Evolutionary conservation across 2,797 vertebrate genomes (phyloP), one percentile per base, ranked within the genome.

Genomic region (Channallabes apus): DNA sequence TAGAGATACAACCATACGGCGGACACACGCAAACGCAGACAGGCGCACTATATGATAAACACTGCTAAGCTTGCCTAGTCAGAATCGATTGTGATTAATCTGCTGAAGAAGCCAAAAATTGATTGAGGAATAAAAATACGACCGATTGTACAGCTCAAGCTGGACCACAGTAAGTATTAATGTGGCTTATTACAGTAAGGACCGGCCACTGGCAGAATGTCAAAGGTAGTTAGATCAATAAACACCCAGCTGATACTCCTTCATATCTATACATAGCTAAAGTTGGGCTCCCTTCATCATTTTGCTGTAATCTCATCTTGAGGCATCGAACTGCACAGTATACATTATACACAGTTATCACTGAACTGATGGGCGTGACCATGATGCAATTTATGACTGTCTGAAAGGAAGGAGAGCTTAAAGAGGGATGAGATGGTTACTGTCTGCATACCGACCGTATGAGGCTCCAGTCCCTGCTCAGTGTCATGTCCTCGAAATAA

Each of bases 321-420:
- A 68, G 6, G 32, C 3, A 22, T 29, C 32, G 75, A 58, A 22
- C 75, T 77, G 54, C 27, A 56, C 41, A 51, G 24, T 17, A 58
- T 61, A 56, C 76, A 62, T 73, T 22, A 82, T n/a, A n/a, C n/a
- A n/a, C n/a, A n/a, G 22, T 64, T 81, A 86, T 83, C 75, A 65
- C 58, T 72, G 18, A 24, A 72, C 6, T 86, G 65, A 83, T 80
- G 75, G 29, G 85, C 38, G 75, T 83, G 38, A 79, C 71, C 75
- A 73, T 73, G 38, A 71, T 73, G 22, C 24, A 71, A 83, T 86
- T 59, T 46, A 59, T 62, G 65, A 54, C 73, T 51, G 24, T 41
- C 29, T 82, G 58, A 68, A 81, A 51, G 59, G 17, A 81, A 29
- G 0, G 84, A 62, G 38, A 24, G 54, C 35, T 77, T 41, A 15